These are phyloP conservation scores for Morone saxatilis DNA, from an alignment of 2,113 vertebrate species.

Conservation along the genomic window DNA sequence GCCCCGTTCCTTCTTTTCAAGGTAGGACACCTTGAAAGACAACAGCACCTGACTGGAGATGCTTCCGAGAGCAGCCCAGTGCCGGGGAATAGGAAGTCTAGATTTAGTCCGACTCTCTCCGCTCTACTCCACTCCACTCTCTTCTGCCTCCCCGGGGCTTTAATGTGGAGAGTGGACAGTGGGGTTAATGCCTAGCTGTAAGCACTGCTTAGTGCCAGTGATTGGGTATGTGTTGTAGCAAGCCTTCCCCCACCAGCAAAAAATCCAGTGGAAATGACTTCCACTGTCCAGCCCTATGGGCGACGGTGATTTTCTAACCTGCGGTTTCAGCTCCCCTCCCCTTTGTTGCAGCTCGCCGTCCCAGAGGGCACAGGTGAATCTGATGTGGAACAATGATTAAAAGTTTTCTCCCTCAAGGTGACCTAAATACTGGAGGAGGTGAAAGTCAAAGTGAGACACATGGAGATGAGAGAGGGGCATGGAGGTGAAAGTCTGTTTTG, in stretches of 20 bases:
- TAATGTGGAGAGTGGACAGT: constrained; percentile 75
- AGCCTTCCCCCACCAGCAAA: constrained; percentile 72
- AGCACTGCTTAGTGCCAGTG: constrained; percentile 79
- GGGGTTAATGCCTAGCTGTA: constrained; percentile 83
- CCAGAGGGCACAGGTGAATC: constrained; percentile 70
- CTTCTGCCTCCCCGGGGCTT: constrained; percentile 72
- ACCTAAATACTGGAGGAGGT: constrained; percentile 73
- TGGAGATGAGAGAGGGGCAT: constrained; percentile 62
- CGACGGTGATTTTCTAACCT: constrained; percentile 62
- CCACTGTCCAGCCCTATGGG: constrained; percentile 75
- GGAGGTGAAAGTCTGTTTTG: constrained; percentile 53
- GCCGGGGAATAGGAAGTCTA: constrained; percentile 60
- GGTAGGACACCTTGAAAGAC: constrained; percentile 73
- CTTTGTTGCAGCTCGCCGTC: constrained; percentile 62
- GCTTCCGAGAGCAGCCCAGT: constrained; percentile 55
- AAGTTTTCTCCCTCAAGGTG: constrained; percentile 83
- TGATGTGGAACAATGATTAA: constrained; percentile 83
- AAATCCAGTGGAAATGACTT: constrained; percentile 82
- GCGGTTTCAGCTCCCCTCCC: constrained; percentile 32
- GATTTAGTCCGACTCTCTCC: constrained; percentile 70
- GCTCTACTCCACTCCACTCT: constrained; percentile 62
- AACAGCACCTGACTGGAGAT: constrained; percentile 45
- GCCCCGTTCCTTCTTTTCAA: constrained; percentile 33
- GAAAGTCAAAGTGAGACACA: constrained; percentile 70
- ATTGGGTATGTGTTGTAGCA: constrained; percentile 77